Conservation (phyloP, 2,888 invertebrate genomes). For the Folsomia manolachei region DNA sequence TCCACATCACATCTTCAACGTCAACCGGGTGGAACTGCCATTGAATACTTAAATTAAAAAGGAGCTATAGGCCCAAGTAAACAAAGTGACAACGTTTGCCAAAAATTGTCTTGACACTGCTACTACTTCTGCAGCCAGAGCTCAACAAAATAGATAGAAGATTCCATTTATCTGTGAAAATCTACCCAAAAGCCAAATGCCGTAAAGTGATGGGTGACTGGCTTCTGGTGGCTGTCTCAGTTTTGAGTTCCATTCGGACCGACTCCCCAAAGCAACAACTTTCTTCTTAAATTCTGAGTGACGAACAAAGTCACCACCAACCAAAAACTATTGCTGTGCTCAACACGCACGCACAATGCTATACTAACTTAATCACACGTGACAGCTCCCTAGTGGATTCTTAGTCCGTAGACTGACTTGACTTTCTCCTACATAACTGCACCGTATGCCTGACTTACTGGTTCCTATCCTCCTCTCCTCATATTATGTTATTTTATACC, state of each 20-base stretch:
- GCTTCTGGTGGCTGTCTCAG: not conserved
- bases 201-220: not conserved
- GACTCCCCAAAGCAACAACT: slow-evolving; percentile 15
- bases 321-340: slow-evolving; percentile 18
- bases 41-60: slow-evolving; percentile 1
- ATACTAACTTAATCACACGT: slow-evolving; percentile 37
- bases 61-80: not conserved
- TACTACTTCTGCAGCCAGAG: too few species aligned
- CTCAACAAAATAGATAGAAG: too few species aligned
- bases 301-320: slow-evolving; percentile 3
- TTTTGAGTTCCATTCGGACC: not conserved
- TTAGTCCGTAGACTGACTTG: slow-evolving; percentile 31
- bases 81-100: slow-evolving; percentile 17
- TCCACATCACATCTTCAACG: not conserved
- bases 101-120: slow-evolving; percentile 12
- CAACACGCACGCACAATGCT: slow-evolving; percentile 32
- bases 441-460: not conserved
- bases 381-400: slow-evolving; percentile 32
- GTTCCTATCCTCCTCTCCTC: not conserved
- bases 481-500: not conserved
- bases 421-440: slow-evolving; percentile 13
- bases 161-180: slow-evolving; percentile 13
- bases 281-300: slow-evolving; percentile 29
- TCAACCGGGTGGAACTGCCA: not conserved
- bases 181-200: not conserved